Evolutionary conservation across 2,888 invertebrate genomes (phyloP).

Genomic region (Asteroscopus sphinx): DNA sequence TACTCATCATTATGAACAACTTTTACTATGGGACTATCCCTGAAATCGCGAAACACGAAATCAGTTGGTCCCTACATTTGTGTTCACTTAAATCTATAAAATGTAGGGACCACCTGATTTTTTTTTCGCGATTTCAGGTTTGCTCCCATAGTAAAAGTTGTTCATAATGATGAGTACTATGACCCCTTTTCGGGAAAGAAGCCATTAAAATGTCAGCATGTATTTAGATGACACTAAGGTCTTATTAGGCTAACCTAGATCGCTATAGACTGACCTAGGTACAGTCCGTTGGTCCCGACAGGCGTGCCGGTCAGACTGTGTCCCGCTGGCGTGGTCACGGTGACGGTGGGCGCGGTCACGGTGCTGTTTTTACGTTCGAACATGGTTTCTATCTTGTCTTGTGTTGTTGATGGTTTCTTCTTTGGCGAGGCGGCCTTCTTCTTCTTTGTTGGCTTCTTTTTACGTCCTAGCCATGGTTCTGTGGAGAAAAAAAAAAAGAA

Average conservation of each 20-base stretch:
- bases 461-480: slow-evolving; percentile 95
- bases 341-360: slow-evolving; percentile 52
- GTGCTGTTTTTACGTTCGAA: slow-evolving; percentile 86
- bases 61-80: too few species aligned
- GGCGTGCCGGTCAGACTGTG: slow-evolving; percentile 81
- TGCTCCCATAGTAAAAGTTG: too few species aligned
- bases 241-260: background rate
- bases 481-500: slow-evolving; percentile 44
- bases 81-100: too few species aligned
- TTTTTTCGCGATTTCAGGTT: too few species aligned
- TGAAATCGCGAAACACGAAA: too few species aligned
- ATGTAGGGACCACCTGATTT: too few species aligned
- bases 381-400: slow-evolving; percentile 94
- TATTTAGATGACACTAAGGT: background rate
- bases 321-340: slow-evolving; percentile 74
- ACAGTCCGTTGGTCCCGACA: slow-evolving; percentile 85
- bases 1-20: too few species aligned
- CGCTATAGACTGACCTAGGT: slow-evolving; percentile 65
- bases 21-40: too few species aligned
- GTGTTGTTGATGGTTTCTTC: slow-evolving; percentile 92
- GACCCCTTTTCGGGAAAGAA: too few species aligned
- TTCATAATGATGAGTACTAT: too few species aligned
- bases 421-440: slow-evolving; percentile 86
- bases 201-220: too few species aligned
- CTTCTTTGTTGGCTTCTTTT: slow-evolving; percentile 91